Conservation (phyloP, 2,888 invertebrate genomes). For the Cerceris rybyensis region DNA sequence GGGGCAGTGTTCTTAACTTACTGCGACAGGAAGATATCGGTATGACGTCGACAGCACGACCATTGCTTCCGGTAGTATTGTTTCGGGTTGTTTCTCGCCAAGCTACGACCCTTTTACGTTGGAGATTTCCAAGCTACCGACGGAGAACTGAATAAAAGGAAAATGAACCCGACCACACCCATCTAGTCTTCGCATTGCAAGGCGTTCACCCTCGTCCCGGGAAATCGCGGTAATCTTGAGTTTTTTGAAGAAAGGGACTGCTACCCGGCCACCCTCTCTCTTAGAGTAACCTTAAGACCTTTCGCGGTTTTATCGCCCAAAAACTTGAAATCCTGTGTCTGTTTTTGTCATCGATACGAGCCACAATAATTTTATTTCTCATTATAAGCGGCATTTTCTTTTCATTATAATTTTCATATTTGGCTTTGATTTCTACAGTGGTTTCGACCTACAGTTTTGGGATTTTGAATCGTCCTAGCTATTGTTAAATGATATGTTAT, state of each 20-base stretch:
- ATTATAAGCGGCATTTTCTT: too few species aligned
- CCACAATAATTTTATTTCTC: neutral
- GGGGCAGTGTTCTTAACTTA: constrained; percentile 27
- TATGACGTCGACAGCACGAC: constrained; percentile 52
- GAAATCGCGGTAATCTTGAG: constrained; percentile 63
- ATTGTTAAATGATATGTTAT: too few species aligned
- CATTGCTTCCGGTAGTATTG: constrained; percentile 65
- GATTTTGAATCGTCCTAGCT: too few species aligned
- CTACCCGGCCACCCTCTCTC: constrained; percentile 19
- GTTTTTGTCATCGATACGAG: neutral
- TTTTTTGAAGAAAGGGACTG: constrained; percentile 28
- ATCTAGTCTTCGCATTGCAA: constrained; percentile 52
- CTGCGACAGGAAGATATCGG: constrained; percentile 44
- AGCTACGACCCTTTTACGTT: constrained; percentile 57
- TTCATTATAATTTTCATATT: too few species aligned
- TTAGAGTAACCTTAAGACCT: constrained; percentile 44
- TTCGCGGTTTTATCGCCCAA: constrained; percentile 1
- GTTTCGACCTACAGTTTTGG: too few species aligned
- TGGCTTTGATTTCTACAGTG: too few species aligned
- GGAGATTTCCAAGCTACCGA: constrained; percentile 49
- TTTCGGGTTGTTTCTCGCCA: constrained; percentile 62
- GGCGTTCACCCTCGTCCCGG: constrained; percentile 57
- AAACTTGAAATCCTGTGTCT: neutral
- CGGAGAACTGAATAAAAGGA: constrained; percentile 66
- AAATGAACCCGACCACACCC: constrained; percentile 64